Evolutionary conservation across 2,113 vertebrate species (phyloP).

Genomic region (Notarius quadriscutis): DNA sequence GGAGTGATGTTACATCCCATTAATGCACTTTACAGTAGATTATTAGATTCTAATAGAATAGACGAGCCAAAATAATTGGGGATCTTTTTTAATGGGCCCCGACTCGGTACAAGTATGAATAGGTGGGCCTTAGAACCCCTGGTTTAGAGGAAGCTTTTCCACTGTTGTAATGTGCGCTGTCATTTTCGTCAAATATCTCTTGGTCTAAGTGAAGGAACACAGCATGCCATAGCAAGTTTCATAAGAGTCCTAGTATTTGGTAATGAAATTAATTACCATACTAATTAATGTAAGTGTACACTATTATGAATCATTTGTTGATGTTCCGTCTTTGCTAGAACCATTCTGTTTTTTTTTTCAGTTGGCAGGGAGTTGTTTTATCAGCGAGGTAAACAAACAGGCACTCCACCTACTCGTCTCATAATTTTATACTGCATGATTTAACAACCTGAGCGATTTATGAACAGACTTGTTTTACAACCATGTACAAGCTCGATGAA

Average conservation of each 20-base stretch:
- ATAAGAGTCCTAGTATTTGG: not conserved
- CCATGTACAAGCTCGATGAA: not conserved
- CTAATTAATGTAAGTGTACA: too few relatives aligned
- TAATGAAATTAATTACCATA: not conserved
- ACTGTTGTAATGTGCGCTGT: not conserved
- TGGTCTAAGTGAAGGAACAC: not conserved
- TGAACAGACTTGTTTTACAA: slow-evolving; percentile 1
- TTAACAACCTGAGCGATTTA: slow-evolving; percentile 11
- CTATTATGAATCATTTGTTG: not conserved
- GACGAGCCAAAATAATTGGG: too few relatives aligned
- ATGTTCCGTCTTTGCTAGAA: not conserved
- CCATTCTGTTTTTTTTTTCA: not conserved
- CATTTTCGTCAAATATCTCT: not conserved
- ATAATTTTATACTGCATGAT: slow-evolving; percentile 19
- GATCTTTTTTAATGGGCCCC: too few relatives aligned
- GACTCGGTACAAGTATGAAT: too few relatives aligned
- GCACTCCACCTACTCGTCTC: slow-evolving; percentile 17
- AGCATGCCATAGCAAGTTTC: not conserved
- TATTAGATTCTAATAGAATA: too few relatives aligned
- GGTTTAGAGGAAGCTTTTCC: not conserved
- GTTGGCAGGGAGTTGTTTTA: slow-evolving; percentile 11
- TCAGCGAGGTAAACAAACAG: slow-evolving; percentile 25
- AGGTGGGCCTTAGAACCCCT: too few relatives aligned
- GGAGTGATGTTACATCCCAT: too few relatives aligned
- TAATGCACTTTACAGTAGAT: too few relatives aligned